A percentile compares a stretch with the other conserved stretches of the same genome.
Evolutionary conservation across 1,140 invertebrate genomes (phyloP).

Genomic region (Temnothorax longispinosus): DNA sequence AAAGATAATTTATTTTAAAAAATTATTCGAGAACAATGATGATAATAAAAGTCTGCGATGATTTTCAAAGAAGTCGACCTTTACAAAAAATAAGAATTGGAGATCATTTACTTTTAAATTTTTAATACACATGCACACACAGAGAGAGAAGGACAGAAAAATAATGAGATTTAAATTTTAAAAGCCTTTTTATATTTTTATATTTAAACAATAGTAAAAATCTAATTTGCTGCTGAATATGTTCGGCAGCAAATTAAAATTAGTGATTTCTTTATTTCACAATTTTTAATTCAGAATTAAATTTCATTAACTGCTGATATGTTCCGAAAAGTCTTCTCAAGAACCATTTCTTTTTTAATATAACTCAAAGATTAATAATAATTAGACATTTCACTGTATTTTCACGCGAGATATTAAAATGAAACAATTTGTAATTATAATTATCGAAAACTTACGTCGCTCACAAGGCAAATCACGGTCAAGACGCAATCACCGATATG

Average conservation of each 20-base stretch:
- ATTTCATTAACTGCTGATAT: background rate
- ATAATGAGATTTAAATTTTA: slow-evolving; percentile 2
- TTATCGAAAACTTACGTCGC: background rate
- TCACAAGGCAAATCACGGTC: background rate
- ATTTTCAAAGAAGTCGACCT: background rate
- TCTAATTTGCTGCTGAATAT: background rate
- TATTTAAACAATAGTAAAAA: background rate
- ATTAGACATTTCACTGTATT: background rate
- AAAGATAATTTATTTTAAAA: background rate
- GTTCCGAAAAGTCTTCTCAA: background rate
- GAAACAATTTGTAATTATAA: background rate
- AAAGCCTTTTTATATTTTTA: background rate
- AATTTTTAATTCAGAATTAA: background rate
- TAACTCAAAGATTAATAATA: background rate
- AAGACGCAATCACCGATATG: background rate
- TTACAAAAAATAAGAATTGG: background rate
- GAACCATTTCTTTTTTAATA: background rate
- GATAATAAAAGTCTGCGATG: background rate
- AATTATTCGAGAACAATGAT: background rate
- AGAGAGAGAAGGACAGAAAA: too few relatives aligned
- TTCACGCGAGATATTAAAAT: background rate
- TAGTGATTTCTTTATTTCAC: background rate
- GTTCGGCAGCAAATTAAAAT: background rate
- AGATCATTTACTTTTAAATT: background rate
- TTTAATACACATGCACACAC: background rate